These are phyloP conservation scores for Nipponacmea schrenckii DNA, from an alignment of 2,888 invertebrate species.

Conservation along the genomic window DNA sequence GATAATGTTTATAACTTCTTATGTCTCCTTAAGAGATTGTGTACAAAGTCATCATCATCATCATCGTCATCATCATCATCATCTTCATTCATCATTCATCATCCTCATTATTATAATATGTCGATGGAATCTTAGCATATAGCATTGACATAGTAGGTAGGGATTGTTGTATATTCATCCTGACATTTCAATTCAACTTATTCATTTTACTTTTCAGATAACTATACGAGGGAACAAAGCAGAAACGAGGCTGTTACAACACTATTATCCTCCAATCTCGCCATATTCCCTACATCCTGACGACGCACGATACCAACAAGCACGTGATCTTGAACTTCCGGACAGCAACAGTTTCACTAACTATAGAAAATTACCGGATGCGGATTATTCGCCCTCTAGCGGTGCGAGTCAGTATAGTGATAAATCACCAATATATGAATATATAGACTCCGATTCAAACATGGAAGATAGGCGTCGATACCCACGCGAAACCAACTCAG, in stretches of 20 bases:
- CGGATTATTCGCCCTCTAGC: background rate
- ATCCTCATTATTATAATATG: too few species aligned
- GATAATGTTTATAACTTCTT: too few species aligned
- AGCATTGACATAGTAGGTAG: too few species aligned
- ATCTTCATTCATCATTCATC: too few species aligned
- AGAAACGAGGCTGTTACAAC: background rate
- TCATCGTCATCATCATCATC: too few species aligned
- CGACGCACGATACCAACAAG: background rate
- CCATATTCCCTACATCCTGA: background rate
- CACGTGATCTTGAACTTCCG: background rate
- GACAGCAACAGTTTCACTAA: conserved; percentile 2
- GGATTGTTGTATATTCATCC: too few species aligned
- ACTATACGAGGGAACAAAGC: background rate
- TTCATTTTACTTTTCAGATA: background rate
- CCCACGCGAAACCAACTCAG: background rate
- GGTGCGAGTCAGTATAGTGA: conserved; percentile 1
- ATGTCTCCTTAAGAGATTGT: too few species aligned
- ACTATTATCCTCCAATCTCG: background rate
- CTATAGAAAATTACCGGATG: conserved; percentile 4
- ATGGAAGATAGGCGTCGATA: background rate
- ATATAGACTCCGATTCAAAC: conserved; percentile 1
- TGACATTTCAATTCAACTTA: too few species aligned
- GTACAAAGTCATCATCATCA: too few species aligned
- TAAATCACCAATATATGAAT: conserved; percentile 5
- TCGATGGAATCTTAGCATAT: too few species aligned